phyloP scores from a whole-genome alignment of 2,888 invertebrate genomes.

The Rhyacophila evoluta region DNA sequence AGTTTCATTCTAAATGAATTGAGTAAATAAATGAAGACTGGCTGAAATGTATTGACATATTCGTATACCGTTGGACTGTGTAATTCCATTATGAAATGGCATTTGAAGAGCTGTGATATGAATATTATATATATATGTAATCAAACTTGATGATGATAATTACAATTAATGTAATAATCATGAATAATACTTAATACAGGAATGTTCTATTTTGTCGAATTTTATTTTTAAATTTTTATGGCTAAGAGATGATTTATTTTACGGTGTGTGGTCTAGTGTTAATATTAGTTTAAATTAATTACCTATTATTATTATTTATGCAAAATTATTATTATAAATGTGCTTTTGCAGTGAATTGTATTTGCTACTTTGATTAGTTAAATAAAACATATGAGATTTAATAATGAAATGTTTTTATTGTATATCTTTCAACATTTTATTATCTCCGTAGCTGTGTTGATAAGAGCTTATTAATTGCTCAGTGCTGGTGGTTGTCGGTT shows the following conservation, averaged over 20 bases:
- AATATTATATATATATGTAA: conserved; percentile 11
- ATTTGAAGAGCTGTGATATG: conserved; percentile 47
- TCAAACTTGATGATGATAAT: background rate
- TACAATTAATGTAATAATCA: background rate
- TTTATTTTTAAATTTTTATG: conserved; percentile 9
- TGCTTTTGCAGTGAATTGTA: background rate
- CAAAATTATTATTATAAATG: background rate
- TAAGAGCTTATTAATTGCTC: too few relatives aligned
- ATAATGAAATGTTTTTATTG: background rate
- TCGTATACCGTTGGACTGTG: background rate
- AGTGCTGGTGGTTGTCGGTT: too few relatives aligned
- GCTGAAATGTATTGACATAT: background rate
- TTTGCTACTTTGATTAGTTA: background rate
- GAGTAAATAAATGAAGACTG: background rate
- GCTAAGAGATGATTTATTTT: background rate
- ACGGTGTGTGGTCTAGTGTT: background rate
- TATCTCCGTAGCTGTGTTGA: too few relatives aligned
- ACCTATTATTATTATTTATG: background rate
- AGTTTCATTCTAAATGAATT: too few relatives aligned
- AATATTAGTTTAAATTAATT: background rate
- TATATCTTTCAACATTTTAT: too few relatives aligned
- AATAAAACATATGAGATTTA: background rate
- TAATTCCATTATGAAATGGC: conserved; percentile 25
- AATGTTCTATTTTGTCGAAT: conserved; percentile 5
- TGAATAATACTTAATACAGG: background rate